Percentiles rank a stretch among this genome's conserved stretches.
Conservation (phyloP, 2,888 invertebrate genomes). For the Acronicta aceris region DNA sequence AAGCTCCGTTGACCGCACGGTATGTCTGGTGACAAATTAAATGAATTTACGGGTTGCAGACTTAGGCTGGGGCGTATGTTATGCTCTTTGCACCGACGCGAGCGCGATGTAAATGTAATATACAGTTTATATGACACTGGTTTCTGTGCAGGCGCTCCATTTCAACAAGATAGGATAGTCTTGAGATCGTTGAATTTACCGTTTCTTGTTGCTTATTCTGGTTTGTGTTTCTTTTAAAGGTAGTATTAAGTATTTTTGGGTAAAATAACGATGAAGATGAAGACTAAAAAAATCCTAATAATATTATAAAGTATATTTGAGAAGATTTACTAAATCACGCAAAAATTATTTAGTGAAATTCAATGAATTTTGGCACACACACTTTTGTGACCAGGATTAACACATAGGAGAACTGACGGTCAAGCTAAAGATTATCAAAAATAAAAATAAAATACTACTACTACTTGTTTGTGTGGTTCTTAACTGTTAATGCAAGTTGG, state of each 20-base stretch:
- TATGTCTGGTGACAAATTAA: slow-evolving; percentile 76
- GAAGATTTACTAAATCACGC: too few species aligned
- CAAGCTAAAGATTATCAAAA: too few species aligned
- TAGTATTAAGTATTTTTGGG: slow-evolving; percentile 15
- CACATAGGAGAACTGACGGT: too few species aligned
- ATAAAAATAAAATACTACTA: too few species aligned
- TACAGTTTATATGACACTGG: slow-evolving; percentile 47
- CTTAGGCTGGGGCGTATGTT: slow-evolving; percentile 51
- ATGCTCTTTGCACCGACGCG: slow-evolving; percentile 39
- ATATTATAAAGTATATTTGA: too few species aligned
- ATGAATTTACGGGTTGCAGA: slow-evolving; percentile 72
- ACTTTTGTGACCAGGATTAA: too few species aligned
- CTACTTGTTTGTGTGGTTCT: too few species aligned
- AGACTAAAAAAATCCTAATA: too few species aligned
- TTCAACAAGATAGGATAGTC: slow-evolving; percentile 39
- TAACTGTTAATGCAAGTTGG: too few species aligned
- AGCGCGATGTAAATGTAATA: slow-evolving; percentile 32
- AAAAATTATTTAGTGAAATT: too few species aligned
- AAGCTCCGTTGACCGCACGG: slow-evolving; percentile 63
- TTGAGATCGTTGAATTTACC: slow-evolving; percentile 47
- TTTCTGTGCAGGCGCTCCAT: slow-evolving; percentile 26
- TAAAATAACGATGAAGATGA: not conserved
- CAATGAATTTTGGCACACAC: too few species aligned
- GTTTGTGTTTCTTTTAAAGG: slow-evolving; percentile 20
- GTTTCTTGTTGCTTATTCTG: slow-evolving; percentile 24